phyloP scores from a whole-genome alignment of 2,888 invertebrate species.

The Drosophila parthenogenetica region DNA sequence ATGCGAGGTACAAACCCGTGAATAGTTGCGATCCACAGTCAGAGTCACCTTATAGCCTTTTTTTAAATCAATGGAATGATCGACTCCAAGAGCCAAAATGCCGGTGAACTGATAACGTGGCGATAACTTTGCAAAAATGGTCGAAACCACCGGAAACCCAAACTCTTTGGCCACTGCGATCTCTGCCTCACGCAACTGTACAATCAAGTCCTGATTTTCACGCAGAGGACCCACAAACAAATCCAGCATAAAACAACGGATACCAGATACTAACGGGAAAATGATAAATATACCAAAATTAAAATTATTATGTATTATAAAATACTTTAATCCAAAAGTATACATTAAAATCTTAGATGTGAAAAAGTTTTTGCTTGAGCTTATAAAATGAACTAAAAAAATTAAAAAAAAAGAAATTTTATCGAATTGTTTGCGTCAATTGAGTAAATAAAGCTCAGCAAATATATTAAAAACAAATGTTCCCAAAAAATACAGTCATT shows the following conservation, averaged over 20 bases:
- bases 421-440: no score
- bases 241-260: constrained; percentile 78
- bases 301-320: no score
- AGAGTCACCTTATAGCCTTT: constrained; percentile 48
- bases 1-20: constrained; percentile 39
- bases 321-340: no score
- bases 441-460: no score
- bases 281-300: no score
- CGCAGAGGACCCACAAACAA: constrained; percentile 71
- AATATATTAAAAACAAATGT: no score
- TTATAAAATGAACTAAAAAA: no score
- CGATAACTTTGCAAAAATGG: constrained; percentile 73
- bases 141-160: constrained; percentile 73
- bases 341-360: no score
- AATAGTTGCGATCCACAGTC: constrained; percentile 69
- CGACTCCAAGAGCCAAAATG: constrained; percentile 26
- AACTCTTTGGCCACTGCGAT: constrained; percentile 65
- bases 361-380: no score
- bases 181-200: constrained; percentile 74
- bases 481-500: no score
- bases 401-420: no score
- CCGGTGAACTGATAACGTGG: constrained; percentile 81
- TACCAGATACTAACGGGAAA: constrained; percentile 54
- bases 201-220: constrained; percentile 69
- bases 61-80: constrained; percentile 24